phyloP scores from a whole-genome alignment of 2,113 vertebrate species.

The Colaptes auratus region DNA sequence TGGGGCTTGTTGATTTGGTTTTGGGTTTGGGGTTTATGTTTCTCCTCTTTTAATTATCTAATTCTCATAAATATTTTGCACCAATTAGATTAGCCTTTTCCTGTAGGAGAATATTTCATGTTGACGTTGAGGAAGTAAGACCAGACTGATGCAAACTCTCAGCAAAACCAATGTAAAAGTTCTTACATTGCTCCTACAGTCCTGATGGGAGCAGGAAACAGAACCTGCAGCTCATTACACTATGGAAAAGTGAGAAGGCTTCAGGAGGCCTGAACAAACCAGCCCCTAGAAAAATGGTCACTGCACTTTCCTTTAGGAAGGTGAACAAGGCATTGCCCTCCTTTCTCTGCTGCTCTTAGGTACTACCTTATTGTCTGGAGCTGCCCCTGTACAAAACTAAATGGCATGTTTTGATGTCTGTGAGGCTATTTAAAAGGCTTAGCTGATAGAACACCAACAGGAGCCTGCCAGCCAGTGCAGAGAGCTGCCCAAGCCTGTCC shows the following conservation, averaged over 20 bases:
- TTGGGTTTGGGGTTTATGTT: not conserved
- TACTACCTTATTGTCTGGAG: not conserved
- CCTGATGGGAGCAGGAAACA: not conserved
- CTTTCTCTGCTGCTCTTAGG: not conserved
- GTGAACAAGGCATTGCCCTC: fast-evolving
- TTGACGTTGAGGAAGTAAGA: not conserved
- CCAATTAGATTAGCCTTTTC: not conserved
- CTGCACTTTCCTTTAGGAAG: not conserved
- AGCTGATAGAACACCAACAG: not conserved
- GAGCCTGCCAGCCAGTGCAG: not conserved
- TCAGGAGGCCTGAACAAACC: not conserved
- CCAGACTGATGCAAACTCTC: not conserved
- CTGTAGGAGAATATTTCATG: not conserved
- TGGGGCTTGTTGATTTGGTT: no score
- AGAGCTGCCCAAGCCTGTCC: not conserved
- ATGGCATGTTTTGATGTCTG: not conserved
- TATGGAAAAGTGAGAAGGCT: not conserved
- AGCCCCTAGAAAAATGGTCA: fast-evolving
- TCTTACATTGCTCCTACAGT: not conserved
- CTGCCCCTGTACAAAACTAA: not conserved
- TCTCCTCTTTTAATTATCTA: not conserved
- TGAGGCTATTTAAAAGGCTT: not conserved
- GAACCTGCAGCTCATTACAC: not conserved
- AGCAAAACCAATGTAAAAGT: not conserved
- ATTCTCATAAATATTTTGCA: not conserved